Evolutionary conservation across 2,888 invertebrate species (phyloP), one percentile per base, ranked within the genome.

Genomic region (Octodonta nipae): DNA sequence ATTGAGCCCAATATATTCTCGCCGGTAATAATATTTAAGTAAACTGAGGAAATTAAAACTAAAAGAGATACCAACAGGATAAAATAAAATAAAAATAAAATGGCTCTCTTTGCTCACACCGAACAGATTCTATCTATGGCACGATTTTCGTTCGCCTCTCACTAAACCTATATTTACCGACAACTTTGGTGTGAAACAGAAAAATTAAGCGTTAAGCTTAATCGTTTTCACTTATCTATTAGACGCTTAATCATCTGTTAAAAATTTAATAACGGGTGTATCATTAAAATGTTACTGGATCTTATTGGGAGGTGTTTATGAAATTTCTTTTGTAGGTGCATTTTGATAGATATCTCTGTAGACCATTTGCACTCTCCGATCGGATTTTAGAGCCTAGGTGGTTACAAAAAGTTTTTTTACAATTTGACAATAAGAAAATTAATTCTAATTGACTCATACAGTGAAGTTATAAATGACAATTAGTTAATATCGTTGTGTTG

Each of bases 81-180:
- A 37, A 37, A 35, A 36, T 7, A 24, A 26, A 20, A 36, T 14
- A 28, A 16, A 15, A 10, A 17, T 14, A 22, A 14, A 28, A 15
- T 15, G 29, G 30, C 28, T 22, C 16, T 29, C 33, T 29, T 33
- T 29, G 28, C 20, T 22, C 25, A 14, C 33, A 44, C 47, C 46
- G 44, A 36, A 32, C 34, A 46, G 50, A 52, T 50, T 41, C 34
- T 48, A 51, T 51, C 52, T 46, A 24, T 30, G 34, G 36, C 55
- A 55, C 55, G 55, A 56, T 51, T 54, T 43, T 38, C 38, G 37
- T 33, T 36, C 32, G 36, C 34, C 40, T 44, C 42, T 41, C 39
- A 43, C 43, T 42, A 49, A 48, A 50, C 51, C 47, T 47, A 49
- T 48, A 49, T 51, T 51, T 51, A 49, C 48, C 47, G 46, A 47